Percentiles rank a stretch among this genome's conserved stretches.
Evolutionary conservation across 2,113 vertebrate genomes (phyloP).

Genomic region (Tiliqua scincoides): DNA sequence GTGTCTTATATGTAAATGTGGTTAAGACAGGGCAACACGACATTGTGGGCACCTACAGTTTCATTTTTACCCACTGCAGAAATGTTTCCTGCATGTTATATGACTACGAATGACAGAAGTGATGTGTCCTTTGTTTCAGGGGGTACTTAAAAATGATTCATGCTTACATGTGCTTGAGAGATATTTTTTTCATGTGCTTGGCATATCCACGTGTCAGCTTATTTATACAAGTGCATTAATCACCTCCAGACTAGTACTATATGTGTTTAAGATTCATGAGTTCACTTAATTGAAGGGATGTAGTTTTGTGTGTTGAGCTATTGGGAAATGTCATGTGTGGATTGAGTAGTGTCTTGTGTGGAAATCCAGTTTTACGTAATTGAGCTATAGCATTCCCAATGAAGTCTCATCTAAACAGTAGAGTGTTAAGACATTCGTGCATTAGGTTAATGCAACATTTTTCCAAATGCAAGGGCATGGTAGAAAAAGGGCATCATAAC

Average conservation of each 20-base stretch:
- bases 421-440: not conserved
- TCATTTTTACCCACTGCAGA: not conserved
- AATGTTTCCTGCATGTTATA: not conserved
- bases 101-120: too few species aligned
- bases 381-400: not conserved
- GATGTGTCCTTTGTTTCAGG: not conserved
- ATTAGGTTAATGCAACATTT: not conserved
- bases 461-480: not conserved
- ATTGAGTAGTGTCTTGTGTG: not conserved
- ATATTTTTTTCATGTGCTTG: not conserved
- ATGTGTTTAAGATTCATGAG: not conserved
- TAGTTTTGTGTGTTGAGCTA: not conserved
- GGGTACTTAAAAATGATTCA: not conserved
- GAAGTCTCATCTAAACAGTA: not conserved
- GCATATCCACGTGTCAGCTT: not conserved
- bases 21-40: not conserved
- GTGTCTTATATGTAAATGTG: not conserved
- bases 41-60: not conserved
- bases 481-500: not conserved
- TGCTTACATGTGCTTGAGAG: not conserved
- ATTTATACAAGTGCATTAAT: not conserved
- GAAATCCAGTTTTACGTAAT: not conserved
- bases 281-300: not conserved
- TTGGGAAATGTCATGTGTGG: not conserved
- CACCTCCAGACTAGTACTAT: not conserved